Evolutionary conservation across 1,140 invertebrate genomes (phyloP), one percentile per base, ranked within the genome.

Genomic region (Nephila pilipes): DNA sequence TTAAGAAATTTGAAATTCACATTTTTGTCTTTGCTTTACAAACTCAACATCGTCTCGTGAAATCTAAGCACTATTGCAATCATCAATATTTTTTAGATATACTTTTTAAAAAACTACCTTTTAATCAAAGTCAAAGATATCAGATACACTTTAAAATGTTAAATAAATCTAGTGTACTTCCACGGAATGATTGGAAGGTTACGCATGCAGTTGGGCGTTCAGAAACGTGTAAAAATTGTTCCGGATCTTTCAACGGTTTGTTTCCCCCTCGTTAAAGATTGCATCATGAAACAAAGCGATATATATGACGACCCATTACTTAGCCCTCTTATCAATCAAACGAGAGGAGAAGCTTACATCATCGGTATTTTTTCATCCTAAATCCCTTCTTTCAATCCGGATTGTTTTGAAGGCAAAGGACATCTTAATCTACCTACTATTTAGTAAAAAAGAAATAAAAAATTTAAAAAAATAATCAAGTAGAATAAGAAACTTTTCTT

Each of bases 391-490:
- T 54, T 54, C 46, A 81, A 81, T 81, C 22, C 38, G 12, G 36
- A 55, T 54, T 22, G 38, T 55, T 54, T 81, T 81, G 80, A 81
- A 81, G 80, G 80, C 80, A 81, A 81, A 81, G 80, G 80, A 81
- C 80, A 81, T 81, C 20, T 81, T 81, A 55, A 81, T 81, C 46
- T 25, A 29, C 38, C 63, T 54, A 22, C 80, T 54, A 81, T 81
- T 81, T 46, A 54, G n/a, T 46, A n/a, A 55, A 10, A 22, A 46
- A 81, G 32, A 36, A 80, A 38, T 14, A 46, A 80, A 80, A 80
- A 22, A n/a, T 22, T 38, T 14, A 1, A 46, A 10, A 46, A 46
- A 54, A 22, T 8, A 38, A 54, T 55, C n/a, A 18, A 29, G 38
- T 32, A 32, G 80, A 81, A 81, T 81, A 25, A 22, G 80, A 81